A percentile compares a stretch with the other conserved stretches of the same genome.
Evolutionary conservation across 1,140 invertebrate genomes (phyloP).

Genomic region (Lethrus apterus): DNA sequence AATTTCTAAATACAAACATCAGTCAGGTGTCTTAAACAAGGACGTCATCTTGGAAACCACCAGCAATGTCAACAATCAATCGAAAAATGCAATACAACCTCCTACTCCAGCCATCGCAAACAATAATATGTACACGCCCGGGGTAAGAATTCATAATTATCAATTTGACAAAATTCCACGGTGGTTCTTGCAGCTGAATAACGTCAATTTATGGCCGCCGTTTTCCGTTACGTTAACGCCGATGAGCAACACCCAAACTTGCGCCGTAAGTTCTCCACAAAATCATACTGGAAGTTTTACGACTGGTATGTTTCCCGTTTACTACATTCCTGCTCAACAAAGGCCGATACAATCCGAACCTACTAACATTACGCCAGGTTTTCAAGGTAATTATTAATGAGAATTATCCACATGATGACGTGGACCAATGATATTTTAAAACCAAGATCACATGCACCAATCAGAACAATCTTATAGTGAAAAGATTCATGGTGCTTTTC

Average conservation of each 20-base stretch:
- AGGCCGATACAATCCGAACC: constrained; percentile 16
- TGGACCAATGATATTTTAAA: no score
- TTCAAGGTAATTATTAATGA: constrained; percentile 12
- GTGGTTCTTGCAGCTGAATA: constrained; percentile 29
- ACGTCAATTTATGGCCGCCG: constrained; percentile 53
- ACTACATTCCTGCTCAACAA: constrained; percentile 49
- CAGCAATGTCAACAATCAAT: no score
- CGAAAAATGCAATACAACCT: no score
- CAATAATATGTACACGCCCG: constrained; percentile 1
- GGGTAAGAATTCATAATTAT: constrained; percentile 12
- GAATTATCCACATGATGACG: no score
- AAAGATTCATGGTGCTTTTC: no score
- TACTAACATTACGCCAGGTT: background rate
- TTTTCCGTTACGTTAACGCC: constrained; percentile 48
- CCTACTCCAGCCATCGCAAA: no score
- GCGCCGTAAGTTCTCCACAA: constrained; percentile 26
- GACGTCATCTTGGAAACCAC: no score
- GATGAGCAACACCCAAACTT: constrained; percentile 37
- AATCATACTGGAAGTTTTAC: constrained; percentile 17
- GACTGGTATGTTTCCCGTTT: constrained; percentile 50
- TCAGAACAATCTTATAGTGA: no score
- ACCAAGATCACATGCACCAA: no score
- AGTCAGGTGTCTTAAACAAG: constrained; percentile 9
- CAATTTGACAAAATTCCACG: constrained; percentile 1
- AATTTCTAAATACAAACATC: constrained; percentile 45